A percentile compares a stretch with the other conserved stretches of the same genome.
Conservation (phyloP, 2,797 vertebrate species). For the Lacerta agilis region DNA sequence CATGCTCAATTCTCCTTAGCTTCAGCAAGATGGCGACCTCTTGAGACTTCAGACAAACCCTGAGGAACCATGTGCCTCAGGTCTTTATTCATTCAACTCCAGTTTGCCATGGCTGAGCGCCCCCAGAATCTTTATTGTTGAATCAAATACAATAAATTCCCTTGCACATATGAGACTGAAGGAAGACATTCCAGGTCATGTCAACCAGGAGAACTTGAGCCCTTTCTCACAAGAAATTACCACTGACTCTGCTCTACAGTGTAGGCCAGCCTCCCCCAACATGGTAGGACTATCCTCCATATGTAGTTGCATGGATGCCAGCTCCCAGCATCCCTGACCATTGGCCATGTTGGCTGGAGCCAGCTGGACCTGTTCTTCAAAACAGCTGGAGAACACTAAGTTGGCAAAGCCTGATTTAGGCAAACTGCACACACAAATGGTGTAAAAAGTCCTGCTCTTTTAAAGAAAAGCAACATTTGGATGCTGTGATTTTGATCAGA, state of each 20-base stretch:
- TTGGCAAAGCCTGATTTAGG: neutral
- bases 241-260: neutral
- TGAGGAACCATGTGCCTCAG: no score
- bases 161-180: neutral
- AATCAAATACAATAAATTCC: neutral
- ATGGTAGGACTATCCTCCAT: neutral
- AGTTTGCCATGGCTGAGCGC: neutral
- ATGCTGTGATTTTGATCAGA: neutral
- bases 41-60: no score
- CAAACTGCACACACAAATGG: neutral
- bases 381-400: no score
- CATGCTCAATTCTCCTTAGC: neutral
- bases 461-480: neutral
- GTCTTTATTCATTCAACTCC: neutral
- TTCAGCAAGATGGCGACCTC: neutral
- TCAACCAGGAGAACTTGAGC: neutral
- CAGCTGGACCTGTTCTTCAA: no score
- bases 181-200: neutral
- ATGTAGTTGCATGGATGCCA: no score
- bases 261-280: neutral
- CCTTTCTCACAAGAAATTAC: neutral
- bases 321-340: no score
- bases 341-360: no score
- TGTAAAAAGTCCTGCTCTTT: neutral
- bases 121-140: neutral